Conservation (phyloP, 1,140 invertebrate species). For the Drosophila azteca region DNA sequence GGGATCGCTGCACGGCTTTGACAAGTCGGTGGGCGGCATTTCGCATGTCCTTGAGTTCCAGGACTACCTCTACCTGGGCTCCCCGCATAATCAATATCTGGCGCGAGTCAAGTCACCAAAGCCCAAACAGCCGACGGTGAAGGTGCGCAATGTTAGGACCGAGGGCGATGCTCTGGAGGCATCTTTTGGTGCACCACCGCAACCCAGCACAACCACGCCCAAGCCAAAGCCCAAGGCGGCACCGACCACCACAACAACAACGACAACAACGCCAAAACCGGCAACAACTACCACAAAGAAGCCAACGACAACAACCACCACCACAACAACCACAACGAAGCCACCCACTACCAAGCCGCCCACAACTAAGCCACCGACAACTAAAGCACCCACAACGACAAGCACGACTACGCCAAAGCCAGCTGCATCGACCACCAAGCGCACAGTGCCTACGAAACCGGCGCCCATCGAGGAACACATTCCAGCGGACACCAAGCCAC, state of each 20-base stretch:
- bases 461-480: slow-evolving; percentile 86
- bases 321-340: slow-evolving; percentile 75
- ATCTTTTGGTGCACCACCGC: slow-evolving; percentile 54
- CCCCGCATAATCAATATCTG: slow-evolving; percentile 88
- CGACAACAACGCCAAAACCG: slow-evolving; percentile 31
- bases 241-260: slow-evolving; percentile 44
- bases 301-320: slow-evolving; percentile 35
- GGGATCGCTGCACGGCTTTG: slow-evolving; percentile 85
- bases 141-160: slow-evolving; percentile 76
- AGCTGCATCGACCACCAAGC: slow-evolving; percentile 59
- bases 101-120: slow-evolving; percentile 86
- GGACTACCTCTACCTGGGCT: slow-evolving; percentile 85
- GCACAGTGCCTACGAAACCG: slow-evolving; percentile 73
- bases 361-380: slow-evolving; percentile 45
- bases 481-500: slow-evolving; percentile 85
- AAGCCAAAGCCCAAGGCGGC: slow-evolving; percentile 51
- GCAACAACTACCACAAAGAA: slow-evolving; percentile 37
- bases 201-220: slow-evolving; percentile 28
- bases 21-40: slow-evolving; percentile 83
- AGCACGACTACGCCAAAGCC: slow-evolving; percentile 55
- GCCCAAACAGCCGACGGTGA: slow-evolving; percentile 83
- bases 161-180: slow-evolving; percentile 74
- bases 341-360: slow-evolving; percentile 53
- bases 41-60: slow-evolving; percentile 87
- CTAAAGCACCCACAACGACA: slow-evolving; percentile 50